These are phyloP conservation scores for Gouania willdenowi DNA, from an alignment of 2,797 vertebrate species.

Conservation along the genomic window DNA sequence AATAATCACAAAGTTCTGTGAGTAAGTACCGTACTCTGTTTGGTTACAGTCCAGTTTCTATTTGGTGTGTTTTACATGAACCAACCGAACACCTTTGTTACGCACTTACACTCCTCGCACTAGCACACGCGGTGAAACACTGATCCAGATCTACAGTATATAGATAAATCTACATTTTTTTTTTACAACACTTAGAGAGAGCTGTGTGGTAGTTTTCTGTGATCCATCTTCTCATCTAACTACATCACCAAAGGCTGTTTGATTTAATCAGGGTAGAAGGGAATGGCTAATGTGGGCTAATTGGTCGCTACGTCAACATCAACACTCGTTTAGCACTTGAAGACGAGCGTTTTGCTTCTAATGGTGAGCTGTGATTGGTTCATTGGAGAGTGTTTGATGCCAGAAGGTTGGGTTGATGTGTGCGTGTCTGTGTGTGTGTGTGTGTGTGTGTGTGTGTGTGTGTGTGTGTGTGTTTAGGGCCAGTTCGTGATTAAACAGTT, in stretches of 20 bases:
- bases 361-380: conserved; percentile 28
- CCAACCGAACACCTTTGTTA: conserved; percentile 15
- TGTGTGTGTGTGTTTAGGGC: conserved; percentile 17
- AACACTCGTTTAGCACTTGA: conserved; percentile 28
- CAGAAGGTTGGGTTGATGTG: conserved; percentile 34
- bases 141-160: too few relatives aligned
- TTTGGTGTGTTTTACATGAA: conserved; percentile 45
- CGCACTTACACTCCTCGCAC: background rate
- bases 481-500: conserved; percentile 23
- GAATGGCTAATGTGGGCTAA: conserved; percentile 40
- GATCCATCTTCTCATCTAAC: conserved; percentile 15
- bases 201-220: too few relatives aligned
- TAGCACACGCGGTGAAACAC: too few relatives aligned
- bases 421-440: background rate
- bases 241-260: conserved; percentile 13
- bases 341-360: conserved; percentile 28
- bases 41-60: conserved; percentile 40
- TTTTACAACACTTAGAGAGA: too few relatives aligned
- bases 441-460: conserved; percentile 29
- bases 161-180: too few relatives aligned
- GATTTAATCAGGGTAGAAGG: conserved; percentile 41
- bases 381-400: conserved; percentile 28
- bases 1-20: conserved; percentile 22
- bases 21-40: conserved; percentile 52
- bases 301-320: conserved; percentile 16